These are phyloP conservation scores for Rattus rattus DNA, from an alignment of 2,113 vertebrate species.

Conservation along the genomic window DNA sequence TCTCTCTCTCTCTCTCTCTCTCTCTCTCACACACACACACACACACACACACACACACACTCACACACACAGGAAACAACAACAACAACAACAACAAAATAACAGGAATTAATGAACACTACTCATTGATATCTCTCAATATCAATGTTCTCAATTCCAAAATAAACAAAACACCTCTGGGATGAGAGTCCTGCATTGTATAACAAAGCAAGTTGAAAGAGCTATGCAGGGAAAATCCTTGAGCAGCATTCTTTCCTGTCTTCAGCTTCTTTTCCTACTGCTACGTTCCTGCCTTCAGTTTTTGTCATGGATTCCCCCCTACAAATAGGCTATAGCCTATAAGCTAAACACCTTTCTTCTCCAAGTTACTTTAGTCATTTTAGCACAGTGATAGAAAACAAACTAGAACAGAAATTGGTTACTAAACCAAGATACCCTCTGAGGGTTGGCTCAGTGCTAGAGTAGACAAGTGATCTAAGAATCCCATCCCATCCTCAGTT, in stretches of 20 bases:
- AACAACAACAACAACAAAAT: background rate
- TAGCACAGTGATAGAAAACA: background rate
- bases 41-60: no score
- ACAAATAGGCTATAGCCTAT: background rate
- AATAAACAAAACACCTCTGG: background rate
- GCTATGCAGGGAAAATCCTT: no score
- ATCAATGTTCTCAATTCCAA: background rate
- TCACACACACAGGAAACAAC: background rate
- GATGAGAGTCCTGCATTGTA: background rate
- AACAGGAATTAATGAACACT: background rate
- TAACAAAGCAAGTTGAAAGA: background rate
- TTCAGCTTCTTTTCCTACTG: background rate
- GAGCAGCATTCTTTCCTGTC: background rate
- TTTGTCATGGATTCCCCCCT: background rate
- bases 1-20: no score
- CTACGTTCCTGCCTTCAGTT: background rate
- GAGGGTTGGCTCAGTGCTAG: background rate
- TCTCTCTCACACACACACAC: no score
- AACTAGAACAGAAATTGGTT: background rate
- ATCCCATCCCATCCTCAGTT: background rate
- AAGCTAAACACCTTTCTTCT: background rate
- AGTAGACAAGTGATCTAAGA: background rate
- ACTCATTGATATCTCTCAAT: background rate
- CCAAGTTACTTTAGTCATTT: background rate
- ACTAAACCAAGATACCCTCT: background rate